These are phyloP conservation scores for Bemisia tabaci DNA, from an alignment of 1,140 invertebrate species.

Conservation along the genomic window DNA sequence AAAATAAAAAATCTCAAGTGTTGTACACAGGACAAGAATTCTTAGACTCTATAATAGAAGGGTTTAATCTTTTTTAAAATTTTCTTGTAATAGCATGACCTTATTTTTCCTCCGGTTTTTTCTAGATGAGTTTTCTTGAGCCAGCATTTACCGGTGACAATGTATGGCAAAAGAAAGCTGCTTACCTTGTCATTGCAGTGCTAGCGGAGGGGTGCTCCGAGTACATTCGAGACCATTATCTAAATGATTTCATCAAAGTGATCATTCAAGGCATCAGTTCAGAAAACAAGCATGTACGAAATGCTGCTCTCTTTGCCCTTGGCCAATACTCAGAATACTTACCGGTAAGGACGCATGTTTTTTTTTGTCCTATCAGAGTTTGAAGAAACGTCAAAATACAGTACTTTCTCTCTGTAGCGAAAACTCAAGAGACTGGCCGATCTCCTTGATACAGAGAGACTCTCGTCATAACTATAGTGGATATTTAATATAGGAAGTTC, in stretches of 20 bases:
- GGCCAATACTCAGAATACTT: constrained; percentile 71
- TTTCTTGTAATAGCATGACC: no score
- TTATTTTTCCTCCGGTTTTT: constrained; percentile 17
- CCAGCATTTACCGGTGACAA: constrained; percentile 42
- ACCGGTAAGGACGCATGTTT: constrained; percentile 34
- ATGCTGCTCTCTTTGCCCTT: constrained; percentile 63
- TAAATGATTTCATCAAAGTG: constrained; percentile 51
- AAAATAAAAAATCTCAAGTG: no score
- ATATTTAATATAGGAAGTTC: no score
- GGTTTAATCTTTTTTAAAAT: no score
- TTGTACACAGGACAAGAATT: no score
- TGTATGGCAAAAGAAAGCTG: constrained; percentile 47
- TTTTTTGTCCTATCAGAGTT: neutral
- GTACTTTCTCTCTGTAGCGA: no score
- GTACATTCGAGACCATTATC: constrained; percentile 53
- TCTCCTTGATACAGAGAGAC: no score
- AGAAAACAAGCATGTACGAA: constrained; percentile 43
- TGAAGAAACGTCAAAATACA: no score
- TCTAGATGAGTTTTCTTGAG: constrained; percentile 43
- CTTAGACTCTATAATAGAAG: no score
- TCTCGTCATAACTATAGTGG: no score
- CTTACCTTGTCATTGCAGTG: constrained; percentile 57
- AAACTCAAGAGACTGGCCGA: no score
- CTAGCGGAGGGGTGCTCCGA: constrained; percentile 69
- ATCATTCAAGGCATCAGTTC: constrained; percentile 56